Evolutionary conservation across 2,797 vertebrate genomes (phyloP).

Genomic region (Enoplosus armatus): DNA sequence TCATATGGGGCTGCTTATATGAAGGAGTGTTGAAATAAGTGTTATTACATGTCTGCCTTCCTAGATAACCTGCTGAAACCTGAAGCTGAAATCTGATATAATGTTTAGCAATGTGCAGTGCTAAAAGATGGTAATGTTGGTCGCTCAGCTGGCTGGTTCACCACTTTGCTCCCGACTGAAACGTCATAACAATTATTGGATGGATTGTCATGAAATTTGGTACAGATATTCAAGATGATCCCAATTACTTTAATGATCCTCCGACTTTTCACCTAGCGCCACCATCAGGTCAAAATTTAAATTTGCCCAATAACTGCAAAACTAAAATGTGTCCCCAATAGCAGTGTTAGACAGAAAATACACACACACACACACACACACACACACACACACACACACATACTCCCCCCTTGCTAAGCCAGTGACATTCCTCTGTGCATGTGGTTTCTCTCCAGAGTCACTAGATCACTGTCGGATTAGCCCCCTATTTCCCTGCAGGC

Average conservation of each 20-base stretch:
- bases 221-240: background rate
- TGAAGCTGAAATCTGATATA: background rate
- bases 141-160: background rate
- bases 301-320: background rate
- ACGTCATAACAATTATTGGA: background rate
- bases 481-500: constrained; percentile 76
- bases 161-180: background rate
- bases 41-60: constrained; percentile 19
- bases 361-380: constrained; percentile 37
- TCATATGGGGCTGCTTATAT: constrained; percentile 32
- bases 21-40: constrained; percentile 41
- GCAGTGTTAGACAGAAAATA: constrained; percentile 2
- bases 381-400: constrained; percentile 19
- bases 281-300: background rate
- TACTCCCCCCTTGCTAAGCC: constrained; percentile 41
- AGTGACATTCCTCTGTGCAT: constrained; percentile 64
- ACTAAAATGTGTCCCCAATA: constrained; percentile 6
- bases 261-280: background rate
- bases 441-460: constrained; percentile 75
- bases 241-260: background rate
- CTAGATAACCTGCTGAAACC: background rate
- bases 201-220: background rate
- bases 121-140: background rate
- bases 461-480: constrained; percentile 87
- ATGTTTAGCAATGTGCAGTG: background rate